These are phyloP conservation scores for Pelvicachromis taeniatus DNA, from an alignment of 2,113 vertebrate species.

Conservation along the genomic window DNA sequence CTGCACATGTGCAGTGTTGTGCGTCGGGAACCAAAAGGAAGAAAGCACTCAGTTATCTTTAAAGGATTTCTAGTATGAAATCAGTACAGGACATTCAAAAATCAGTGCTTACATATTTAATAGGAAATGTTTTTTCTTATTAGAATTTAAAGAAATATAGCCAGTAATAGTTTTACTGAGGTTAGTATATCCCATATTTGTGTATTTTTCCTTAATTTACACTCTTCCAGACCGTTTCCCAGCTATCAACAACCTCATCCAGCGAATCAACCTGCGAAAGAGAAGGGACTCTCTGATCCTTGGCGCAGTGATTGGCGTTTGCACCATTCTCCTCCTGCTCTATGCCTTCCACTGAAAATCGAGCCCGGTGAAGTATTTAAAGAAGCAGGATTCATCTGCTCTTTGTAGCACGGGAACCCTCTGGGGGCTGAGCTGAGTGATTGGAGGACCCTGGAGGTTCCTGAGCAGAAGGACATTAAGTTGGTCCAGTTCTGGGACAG, in stretches of 20 bases:
- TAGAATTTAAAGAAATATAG: background rate
- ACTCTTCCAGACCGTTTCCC: conserved; percentile 86
- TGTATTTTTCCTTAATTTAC: conserved; percentile 46
- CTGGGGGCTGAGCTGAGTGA: conserved; percentile 26
- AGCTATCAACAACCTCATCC: conserved; percentile 95
- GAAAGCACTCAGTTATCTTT: background rate
- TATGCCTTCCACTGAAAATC: conserved; percentile 90
- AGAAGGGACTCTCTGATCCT: conserved; percentile 93
- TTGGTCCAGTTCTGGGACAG: conserved; percentile 43
- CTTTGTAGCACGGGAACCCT: conserved; percentile 31
- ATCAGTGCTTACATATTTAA: background rate
- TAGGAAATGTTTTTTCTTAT: background rate
- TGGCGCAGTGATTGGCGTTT: conserved; percentile 85
- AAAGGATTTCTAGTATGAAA: background rate
- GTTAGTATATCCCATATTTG: background rate
- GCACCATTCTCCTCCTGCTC: conserved; percentile 90
- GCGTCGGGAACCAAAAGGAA: background rate
- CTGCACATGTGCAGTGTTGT: background rate
- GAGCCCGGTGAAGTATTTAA: background rate
- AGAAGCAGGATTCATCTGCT: conserved; percentile 8
- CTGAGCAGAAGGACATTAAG: conserved; percentile 32
- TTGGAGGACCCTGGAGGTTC: conserved; percentile 29
- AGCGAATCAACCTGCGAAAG: conserved; percentile 94
- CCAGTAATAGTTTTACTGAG: background rate
- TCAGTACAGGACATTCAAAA: background rate